These are phyloP conservation scores for Molothrus ater DNA, from an alignment of 2,797 vertebrate species.

Conservation along the genomic window DNA sequence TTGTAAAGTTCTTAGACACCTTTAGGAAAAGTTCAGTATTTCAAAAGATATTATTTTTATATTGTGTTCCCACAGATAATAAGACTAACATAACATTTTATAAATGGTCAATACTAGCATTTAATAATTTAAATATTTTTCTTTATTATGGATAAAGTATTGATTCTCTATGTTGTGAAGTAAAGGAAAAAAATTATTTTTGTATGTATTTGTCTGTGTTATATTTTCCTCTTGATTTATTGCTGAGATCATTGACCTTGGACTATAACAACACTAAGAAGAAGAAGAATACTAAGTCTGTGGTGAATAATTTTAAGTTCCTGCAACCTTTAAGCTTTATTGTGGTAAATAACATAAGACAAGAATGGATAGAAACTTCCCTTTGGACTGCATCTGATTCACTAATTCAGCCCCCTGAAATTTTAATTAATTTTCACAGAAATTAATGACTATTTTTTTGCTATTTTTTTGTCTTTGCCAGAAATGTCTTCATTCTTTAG, in stretches of 20 bases:
- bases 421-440: conserved; percentile 10
- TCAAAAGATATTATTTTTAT: background rate
- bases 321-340: background rate
- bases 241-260: background rate
- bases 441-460: background rate
- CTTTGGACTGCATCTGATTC: background rate
- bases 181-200: background rate
- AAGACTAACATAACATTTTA: background rate
- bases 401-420: background rate
- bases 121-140: background rate
- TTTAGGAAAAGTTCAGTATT: background rate
- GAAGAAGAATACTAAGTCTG: background rate
- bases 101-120: background rate
- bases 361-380: background rate
- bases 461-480: background rate
- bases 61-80: background rate
- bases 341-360: background rate
- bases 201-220: background rate
- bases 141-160: background rate
- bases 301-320: background rate
- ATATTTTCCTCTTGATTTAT: background rate
- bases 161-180: background rate
- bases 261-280: background rate
- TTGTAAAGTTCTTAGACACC: background rate
- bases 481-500: background rate